A percentile compares a stretch with the other conserved stretches of the same genome.
Conservation (phyloP, 2,797 vertebrate species). For the Coluber constrictor region DNA sequence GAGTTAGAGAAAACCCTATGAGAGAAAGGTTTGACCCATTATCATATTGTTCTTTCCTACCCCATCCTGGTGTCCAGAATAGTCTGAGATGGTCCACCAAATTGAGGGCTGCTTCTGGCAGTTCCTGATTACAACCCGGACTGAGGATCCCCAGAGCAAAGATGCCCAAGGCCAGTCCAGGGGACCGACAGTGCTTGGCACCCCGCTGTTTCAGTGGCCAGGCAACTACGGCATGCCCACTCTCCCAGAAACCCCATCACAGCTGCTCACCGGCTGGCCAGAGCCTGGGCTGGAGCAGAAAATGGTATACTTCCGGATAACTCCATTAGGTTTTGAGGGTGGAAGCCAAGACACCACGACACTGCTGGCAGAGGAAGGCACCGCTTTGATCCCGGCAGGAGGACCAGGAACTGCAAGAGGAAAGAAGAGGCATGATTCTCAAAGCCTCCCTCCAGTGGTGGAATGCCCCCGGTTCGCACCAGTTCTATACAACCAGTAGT, state of each 20-base stretch:
- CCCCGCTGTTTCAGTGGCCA: neutral
- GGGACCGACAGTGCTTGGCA: too few species aligned
- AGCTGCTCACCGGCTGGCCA: conserved; percentile 87
- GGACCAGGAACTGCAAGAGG: conserved; percentile 87
- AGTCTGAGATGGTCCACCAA: neutral
- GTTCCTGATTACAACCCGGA: neutral
- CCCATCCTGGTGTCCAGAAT: neutral
- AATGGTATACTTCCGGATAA: conserved; percentile 98
- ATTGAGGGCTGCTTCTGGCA: neutral
- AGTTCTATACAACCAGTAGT: too few species aligned
- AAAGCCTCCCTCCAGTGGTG: neutral
- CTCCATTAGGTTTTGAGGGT: conserved; percentile 92
- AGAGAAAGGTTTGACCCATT: neutral
- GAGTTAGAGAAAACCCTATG: neutral
- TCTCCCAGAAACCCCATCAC: neutral
- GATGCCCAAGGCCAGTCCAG: neutral
- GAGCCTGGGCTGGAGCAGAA: conserved; percentile 97
- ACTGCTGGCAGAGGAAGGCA: conserved; percentile 91
- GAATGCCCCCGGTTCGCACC: too few species aligned
- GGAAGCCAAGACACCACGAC: conserved; percentile 98
- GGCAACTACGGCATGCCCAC: neutral
- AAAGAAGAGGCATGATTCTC: rapidly evolving
- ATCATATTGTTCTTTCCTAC: neutral
- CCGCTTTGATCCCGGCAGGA: conserved; percentile 95
- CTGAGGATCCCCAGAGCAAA: neutral